phyloP scores from a whole-genome alignment of 2,797 vertebrate genomes.

The Adelosebastes latens region DNA sequence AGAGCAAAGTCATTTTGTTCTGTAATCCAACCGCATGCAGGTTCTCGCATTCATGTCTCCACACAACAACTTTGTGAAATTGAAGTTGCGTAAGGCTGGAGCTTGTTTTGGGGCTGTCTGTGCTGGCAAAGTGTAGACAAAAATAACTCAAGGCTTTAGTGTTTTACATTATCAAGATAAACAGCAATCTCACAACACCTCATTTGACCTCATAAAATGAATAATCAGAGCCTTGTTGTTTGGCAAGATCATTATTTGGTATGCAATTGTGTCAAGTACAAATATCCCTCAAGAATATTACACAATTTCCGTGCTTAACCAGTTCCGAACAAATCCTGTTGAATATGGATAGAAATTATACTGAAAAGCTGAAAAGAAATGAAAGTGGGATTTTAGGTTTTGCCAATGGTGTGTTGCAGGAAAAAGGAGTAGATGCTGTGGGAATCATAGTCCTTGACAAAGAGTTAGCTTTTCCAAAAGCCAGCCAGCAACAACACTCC shows the following conservation, averaged over 20 bases:
- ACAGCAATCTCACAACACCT: conserved; percentile 32
- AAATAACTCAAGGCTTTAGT: conserved; percentile 48
- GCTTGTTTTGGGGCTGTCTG: not conserved
- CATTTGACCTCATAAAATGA: conserved; percentile 50
- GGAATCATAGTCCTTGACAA: conserved; percentile 48
- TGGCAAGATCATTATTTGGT: conserved; percentile 47
- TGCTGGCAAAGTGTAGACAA: not conserved
- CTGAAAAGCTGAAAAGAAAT: conserved; percentile 24
- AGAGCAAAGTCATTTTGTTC: conserved; percentile 58
- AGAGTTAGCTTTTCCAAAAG: conserved; percentile 39
- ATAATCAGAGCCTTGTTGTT: conserved; percentile 56
- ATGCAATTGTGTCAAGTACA: conserved; percentile 64
- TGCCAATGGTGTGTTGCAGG: conserved; percentile 26
- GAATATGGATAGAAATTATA: conserved; percentile 56
- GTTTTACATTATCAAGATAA: conserved; percentile 41
- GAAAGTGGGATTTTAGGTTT: conserved; percentile 34
- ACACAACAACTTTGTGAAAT: conserved; percentile 24
- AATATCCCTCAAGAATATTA: conserved; percentile 50
- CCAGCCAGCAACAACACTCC: conserved; percentile 30
- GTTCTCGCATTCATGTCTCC: conserved; percentile 16
- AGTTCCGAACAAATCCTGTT: conserved; percentile 39
- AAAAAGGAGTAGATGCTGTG: conserved; percentile 12
- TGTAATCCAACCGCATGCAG: conserved; percentile 23
- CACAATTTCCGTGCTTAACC: conserved; percentile 33
- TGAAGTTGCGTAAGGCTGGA: conserved; percentile 7